These are phyloP conservation scores for Mechanitis messenoides DNA, from an alignment of 2,888 invertebrate species.

Conservation along the genomic window DNA sequence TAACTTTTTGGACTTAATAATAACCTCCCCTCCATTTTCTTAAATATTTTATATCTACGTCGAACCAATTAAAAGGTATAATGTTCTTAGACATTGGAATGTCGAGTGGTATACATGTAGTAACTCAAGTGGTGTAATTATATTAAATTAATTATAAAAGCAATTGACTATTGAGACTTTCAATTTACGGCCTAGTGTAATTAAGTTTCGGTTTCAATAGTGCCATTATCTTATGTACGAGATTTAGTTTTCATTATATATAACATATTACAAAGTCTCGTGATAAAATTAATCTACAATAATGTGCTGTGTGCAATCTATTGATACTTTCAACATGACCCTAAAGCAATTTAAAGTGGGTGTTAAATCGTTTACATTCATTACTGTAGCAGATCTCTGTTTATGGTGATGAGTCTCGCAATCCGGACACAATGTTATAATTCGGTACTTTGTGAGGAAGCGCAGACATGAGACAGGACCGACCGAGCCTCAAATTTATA, in stretches of 20 bases:
- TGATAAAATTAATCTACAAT: neutral
- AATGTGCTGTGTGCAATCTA: neutral
- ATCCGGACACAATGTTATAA: slow-evolving; percentile 26
- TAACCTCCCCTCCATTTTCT: too few relatives aligned
- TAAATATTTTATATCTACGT: slow-evolving; percentile 7
- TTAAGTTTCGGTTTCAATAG: neutral
- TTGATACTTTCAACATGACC: slow-evolving; percentile 5
- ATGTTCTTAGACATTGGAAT: slow-evolving; percentile 25
- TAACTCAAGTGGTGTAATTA: slow-evolving; percentile 25
- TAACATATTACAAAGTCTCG: neutral
- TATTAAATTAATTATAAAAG: slow-evolving; percentile 24
- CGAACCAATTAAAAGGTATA: slow-evolving; percentile 8
- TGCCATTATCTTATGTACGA: neutral
- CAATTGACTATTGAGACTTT: slow-evolving; percentile 22
- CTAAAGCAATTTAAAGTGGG: slow-evolving; percentile 12
- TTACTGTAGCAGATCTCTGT: slow-evolving; percentile 27
- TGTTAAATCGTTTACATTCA: slow-evolving; percentile 28
- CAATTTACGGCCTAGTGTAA: slow-evolving; percentile 16
- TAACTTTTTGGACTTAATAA: too few relatives aligned
- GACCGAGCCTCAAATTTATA: neutral
- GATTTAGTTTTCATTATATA: neutral
- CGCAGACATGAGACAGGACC: slow-evolving; percentile 9
- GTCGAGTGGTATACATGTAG: slow-evolving; percentile 23
- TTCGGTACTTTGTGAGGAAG: slow-evolving; percentile 16
- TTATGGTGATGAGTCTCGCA: slow-evolving; percentile 33